Conservation (phyloP, 2,888 invertebrate species). For the Linnaemya tessellans region DNA sequence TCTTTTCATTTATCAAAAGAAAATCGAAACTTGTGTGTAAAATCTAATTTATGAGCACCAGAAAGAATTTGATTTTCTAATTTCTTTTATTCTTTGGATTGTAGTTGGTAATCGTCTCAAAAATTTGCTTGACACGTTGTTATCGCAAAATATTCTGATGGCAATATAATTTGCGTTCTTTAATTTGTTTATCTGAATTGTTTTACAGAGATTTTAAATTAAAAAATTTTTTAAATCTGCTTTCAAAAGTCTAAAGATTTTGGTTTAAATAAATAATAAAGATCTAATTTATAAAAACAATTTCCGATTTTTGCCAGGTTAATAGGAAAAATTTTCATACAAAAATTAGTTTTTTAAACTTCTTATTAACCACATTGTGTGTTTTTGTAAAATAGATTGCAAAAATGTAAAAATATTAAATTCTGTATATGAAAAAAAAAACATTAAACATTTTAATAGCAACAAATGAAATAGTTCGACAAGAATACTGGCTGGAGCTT, state of each 20-base stretch:
- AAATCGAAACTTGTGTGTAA: neutral
- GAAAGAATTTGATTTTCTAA: neutral
- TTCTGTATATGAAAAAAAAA: too few species aligned
- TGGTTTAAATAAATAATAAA: neutral
- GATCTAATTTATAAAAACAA: neutral
- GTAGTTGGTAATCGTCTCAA: neutral
- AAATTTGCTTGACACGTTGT: conserved; percentile 25
- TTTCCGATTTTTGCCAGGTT: too few species aligned
- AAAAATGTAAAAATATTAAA: too few species aligned
- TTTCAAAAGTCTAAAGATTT: neutral
- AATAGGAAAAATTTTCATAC: too few species aligned
- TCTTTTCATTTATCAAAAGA: neutral
- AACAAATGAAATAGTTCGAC: too few species aligned
- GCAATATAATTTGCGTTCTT: conserved; percentile 24
- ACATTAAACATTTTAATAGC: too few species aligned
- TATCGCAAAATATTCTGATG: conserved; percentile 38
- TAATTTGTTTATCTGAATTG: neutral
- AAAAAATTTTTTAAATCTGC: neutral
- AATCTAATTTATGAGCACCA: neutral
- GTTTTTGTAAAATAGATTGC: too few species aligned
- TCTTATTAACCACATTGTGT: too few species aligned
- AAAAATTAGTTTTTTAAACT: too few species aligned
- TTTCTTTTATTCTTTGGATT: neutral
- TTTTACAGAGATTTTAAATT: neutral
- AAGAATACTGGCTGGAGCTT: too few species aligned